Base-by-base conservation (phyloP, 2,113 vertebrate species). In the Dasypus novemcinctus region DNA sequence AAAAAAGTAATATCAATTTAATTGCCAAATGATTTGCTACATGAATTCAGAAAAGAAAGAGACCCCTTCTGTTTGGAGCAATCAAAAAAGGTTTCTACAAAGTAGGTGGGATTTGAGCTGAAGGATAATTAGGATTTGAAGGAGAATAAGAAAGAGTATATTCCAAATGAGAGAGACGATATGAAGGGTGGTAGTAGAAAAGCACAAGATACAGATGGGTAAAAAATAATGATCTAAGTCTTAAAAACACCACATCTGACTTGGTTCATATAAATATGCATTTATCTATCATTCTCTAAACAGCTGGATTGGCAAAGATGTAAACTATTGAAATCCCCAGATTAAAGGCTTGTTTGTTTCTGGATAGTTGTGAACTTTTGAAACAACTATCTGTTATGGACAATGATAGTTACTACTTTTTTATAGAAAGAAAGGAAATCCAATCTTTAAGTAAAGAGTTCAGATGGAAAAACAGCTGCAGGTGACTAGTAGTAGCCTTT, bases 1-100 rank as follows among this genome's bases (percentile, higher is more conserved):
- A 87, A 76, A 93, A 94, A 87, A 79, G 72, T 75, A 91, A 86
- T 80, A 29, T 83, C 76, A 31, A 66, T 78, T 90, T 96, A 74
- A 90, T 25, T 68, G 68, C 75, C 57, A 69, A 61, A 25, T 18
- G 41, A 72, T 82, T 81, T 75, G 31, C 86, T 78, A n/a, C 33
- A 31, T 54, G 43, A 49, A 46, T 84, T 80, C 64, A 66, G 25
- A 78, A 5, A 57, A 79, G 69, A 84, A 57, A 29, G 27, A 78
- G 15, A 68, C 21, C 46, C 61, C 93, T 89, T 88, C 86, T 96
- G 63, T 93, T 43, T 83, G 68, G 46, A 74, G 36, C 59, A 75
- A 78, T 85, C n/a, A 78, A 83, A 54, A 89, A 78, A 79, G 75
- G 57, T 49, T 81, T 91, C 72, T 93, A 80, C 36, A 38, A 31